phyloP scores from a whole-genome alignment of 2,888 invertebrate genomes.

The Philereme transversata region DNA sequence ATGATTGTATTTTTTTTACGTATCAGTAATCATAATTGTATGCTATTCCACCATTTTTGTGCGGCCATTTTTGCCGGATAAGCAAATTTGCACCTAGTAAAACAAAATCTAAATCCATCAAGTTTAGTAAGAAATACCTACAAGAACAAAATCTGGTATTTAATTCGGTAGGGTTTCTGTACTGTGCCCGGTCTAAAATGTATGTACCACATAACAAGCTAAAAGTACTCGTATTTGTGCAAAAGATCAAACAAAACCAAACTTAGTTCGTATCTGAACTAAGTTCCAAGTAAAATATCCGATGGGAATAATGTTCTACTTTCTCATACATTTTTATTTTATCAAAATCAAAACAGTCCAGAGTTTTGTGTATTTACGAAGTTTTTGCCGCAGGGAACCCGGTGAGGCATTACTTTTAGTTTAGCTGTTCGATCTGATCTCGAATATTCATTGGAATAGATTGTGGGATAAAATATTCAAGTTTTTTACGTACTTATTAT shows the following conservation, averaged over 20 bases:
- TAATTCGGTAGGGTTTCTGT: too few species aligned
- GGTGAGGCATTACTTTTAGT: conserved; percentile 41
- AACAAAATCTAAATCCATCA: too few species aligned
- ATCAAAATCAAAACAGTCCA: conserved; percentile 34
- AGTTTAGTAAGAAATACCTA: too few species aligned
- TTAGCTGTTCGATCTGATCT: conserved; percentile 28
- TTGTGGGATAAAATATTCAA: too few species aligned
- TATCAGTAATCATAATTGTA: too few species aligned
- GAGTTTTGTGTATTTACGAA: conserved; percentile 34
- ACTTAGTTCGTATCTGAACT: conserved; percentile 8
- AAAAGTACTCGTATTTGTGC: not conserved
- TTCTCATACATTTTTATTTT: conserved; percentile 32
- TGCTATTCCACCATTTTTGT: too few species aligned
- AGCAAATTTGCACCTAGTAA: too few species aligned
- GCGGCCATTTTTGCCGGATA: too few species aligned
- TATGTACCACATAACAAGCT: not conserved
- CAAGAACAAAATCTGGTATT: too few species aligned
- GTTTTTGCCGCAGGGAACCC: conserved; percentile 34
- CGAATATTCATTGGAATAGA: conserved; percentile 4
- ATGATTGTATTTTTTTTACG: too few species aligned
- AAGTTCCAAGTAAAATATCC: conserved; percentile 31
- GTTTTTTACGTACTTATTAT: too few species aligned
- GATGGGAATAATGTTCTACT: conserved; percentile 25
- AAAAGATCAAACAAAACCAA: conserved; percentile 14
- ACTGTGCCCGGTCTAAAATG: too few species aligned